Evolutionary conservation across 2,797 vertebrate genomes (phyloP).

Genomic region (Echiichthys vipera): DNA sequence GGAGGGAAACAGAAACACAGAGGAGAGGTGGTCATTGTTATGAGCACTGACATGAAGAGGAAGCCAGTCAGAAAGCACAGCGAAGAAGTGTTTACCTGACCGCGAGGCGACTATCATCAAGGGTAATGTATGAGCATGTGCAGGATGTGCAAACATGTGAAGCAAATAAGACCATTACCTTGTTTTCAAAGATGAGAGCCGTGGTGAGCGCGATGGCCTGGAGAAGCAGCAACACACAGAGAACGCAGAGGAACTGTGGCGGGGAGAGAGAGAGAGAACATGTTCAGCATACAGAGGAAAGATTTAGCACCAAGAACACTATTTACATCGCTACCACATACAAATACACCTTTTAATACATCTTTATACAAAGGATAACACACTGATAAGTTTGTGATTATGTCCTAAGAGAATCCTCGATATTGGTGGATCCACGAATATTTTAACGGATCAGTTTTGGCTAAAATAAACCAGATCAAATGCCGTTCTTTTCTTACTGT

Average conservation of each 20-base stretch:
- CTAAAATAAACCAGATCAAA: background rate
- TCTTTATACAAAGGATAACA: background rate
- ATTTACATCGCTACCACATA: background rate
- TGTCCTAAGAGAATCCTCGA: no score
- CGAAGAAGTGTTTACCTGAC: background rate
- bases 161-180: constrained; percentile 75
- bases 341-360: background rate
- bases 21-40: background rate
- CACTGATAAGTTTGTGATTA: no score
- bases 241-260: constrained; percentile 90
- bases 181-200: constrained; percentile 89
- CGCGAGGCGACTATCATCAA: background rate
- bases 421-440: background rate
- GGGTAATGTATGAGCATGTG: background rate
- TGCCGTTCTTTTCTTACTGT: background rate
- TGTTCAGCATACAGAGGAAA: background rate
- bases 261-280: constrained; percentile 9
- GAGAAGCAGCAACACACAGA: constrained; percentile 87
- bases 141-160: background rate
- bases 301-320: background rate
- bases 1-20: constrained; percentile 17
- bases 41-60: background rate
- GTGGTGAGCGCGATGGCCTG: constrained; percentile 86
- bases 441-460: background rate
- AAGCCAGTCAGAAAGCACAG: background rate